Percentiles rank a stretch among this genome's conserved stretches.
phyloP scores from a whole-genome alignment of 37 sponge, comb jelly and placozoan genomes.

The Dysidea cf. avara region DNA sequence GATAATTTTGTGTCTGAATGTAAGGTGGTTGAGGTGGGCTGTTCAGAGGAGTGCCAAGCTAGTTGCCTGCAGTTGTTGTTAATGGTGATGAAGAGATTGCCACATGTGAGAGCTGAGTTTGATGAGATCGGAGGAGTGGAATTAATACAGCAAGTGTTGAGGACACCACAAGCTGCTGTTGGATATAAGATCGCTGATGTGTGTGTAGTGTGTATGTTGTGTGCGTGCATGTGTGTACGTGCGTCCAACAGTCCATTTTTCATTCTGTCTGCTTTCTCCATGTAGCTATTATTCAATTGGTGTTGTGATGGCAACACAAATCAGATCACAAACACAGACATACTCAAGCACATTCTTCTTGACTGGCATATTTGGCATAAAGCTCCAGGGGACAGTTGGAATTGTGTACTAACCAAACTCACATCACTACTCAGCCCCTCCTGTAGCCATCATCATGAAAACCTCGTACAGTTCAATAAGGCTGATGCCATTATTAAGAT shows the following conservation, averaged over 20 bases:
- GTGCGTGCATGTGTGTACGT: not conserved
- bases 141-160: slow-evolving; percentile 62
- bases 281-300: slow-evolving; percentile 67
- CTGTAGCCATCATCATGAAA: slow-evolving; percentile 2
- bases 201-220: not conserved
- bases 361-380: slow-evolving; percentile 93
- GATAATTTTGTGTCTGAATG: not conserved
- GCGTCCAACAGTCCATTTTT: not conserved
- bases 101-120: slow-evolving; percentile 54
- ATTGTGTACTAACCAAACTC: slow-evolving; percentile 34
- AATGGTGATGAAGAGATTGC: slow-evolving; percentile 36
- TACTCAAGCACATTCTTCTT: slow-evolving; percentile 78
- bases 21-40: slow-evolving; percentile 64
- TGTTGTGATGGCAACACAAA: slow-evolving; percentile 35
- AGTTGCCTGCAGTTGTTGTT: slow-evolving; percentile 41
- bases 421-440: slow-evolving; percentile 32
- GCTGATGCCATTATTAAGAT: slow-evolving; percentile 47
- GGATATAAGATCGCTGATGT: slow-evolving; percentile 44
- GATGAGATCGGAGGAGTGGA: slow-evolving; percentile 40
- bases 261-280: not conserved
- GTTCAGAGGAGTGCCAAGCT: slow-evolving; percentile 40
- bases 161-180: slow-evolving; percentile 47
- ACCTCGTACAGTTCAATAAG: slow-evolving; percentile 17
- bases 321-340: slow-evolving; percentile 35
- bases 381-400: slow-evolving; percentile 24